Evolutionary conservation across 2,797 vertebrate species (phyloP), one percentile per base, ranked within the genome.

Genomic region (Sebastes baramenuke): DNA sequence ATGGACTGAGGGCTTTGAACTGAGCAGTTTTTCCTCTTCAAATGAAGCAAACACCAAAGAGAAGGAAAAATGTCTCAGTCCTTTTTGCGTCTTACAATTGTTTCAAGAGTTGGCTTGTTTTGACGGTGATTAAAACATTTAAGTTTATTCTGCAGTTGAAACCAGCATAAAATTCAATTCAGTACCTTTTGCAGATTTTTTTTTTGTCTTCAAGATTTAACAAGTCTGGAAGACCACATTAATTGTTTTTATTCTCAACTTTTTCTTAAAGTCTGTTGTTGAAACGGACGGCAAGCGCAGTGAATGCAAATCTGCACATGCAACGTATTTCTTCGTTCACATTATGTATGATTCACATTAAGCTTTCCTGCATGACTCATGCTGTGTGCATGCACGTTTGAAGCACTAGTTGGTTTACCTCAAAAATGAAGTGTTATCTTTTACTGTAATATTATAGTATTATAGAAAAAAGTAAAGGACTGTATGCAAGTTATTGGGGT

Each of bases 1-100:
- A 61, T 75, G 49, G 72, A 80, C 77, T 77, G 71, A 55, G 34
- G 42, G 70, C 38, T 72, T 73, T 60, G 52, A 70, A 55, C 54
- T n/a, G 22, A 60, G 30, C 56, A 34, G 71, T 69, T 54, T 30
- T 12, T 58, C n/a, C 2, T 8, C 46, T 64, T 71, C 38, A 72
- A 60, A 76, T 55, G 25, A 80, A 77, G 59, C 49, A 61, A 80
- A 64, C 49, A 54, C 16, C n/a, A 38, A 52, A 54, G 54, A 56
- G 30, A 54, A 22, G 32, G 12, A 16, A 56, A 66, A 29, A 55
- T 20, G 22, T 30, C 29, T 6, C 11, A 12, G 20, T 49, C 20
- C 25, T 79, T 75, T 80, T 65, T 30, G 14, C 55, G 12, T 69
- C 16, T 54, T 18, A n/a, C 6, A 54, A 36, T 8, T 64, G 14